A percentile compares a stretch with the other conserved stretches of the same genome.
Conservation (phyloP, 2,113 vertebrate genomes). For the Eubucco bourcierii region DNA sequence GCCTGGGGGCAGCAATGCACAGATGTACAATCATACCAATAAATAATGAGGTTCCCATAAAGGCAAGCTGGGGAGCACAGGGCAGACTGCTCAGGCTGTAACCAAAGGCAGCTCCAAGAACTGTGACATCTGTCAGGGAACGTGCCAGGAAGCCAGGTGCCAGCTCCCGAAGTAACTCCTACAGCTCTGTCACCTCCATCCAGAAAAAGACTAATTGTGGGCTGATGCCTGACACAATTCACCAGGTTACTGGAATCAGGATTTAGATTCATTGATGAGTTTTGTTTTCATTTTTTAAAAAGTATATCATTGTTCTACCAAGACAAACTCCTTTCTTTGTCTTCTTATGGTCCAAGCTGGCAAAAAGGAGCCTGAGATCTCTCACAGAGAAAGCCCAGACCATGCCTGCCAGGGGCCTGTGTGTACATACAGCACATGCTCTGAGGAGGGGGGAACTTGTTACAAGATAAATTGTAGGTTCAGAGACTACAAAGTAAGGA, state of each 20-base stretch:
- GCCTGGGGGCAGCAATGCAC: neutral
- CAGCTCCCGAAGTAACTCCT: conserved; percentile 47
- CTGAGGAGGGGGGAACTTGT: neutral
- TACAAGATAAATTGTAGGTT: neutral
- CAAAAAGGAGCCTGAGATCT: neutral
- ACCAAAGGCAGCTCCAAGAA: conserved; percentile 17
- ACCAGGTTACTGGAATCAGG: neutral
- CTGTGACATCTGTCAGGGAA: neutral
- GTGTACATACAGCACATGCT: fast-evolving
- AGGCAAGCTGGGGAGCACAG: neutral
- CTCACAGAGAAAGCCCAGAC: neutral
- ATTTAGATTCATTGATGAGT: neutral
- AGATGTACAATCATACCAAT: neutral
- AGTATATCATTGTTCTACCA: neutral
- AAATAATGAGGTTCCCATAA: neutral
- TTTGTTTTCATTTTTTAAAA: neutral
- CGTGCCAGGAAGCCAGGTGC: conserved; percentile 37
- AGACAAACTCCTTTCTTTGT: neutral
- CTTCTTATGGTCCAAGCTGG: neutral
- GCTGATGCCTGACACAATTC: conserved; percentile 13
- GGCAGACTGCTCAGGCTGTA: neutral
- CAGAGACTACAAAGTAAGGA: neutral
- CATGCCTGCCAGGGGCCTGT: neutral
- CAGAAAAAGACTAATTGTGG: conserved; percentile 63
- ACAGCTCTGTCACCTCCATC: conserved; percentile 33